These are phyloP conservation scores for Pelecanus crispus DNA, from an alignment of 2,113 vertebrate species.

Conservation along the genomic window DNA sequence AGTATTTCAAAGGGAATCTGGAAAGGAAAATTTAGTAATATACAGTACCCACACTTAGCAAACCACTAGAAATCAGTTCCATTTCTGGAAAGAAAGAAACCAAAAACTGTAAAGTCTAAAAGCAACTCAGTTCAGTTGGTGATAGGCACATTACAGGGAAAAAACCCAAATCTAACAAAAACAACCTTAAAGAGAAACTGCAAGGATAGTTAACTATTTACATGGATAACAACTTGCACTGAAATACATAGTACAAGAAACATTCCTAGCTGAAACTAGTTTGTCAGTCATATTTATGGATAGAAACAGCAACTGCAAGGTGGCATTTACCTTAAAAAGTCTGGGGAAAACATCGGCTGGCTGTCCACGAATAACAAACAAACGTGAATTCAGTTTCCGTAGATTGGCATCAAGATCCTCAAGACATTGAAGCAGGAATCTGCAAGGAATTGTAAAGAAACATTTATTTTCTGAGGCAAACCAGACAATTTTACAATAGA, in stretches of 20 bases:
- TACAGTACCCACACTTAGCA: neutral
- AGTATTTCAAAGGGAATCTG: neutral
- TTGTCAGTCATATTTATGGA: neutral
- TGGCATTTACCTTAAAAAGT: slow-evolving; percentile 86
- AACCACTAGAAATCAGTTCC: neutral
- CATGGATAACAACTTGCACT: neutral
- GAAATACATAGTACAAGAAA: neutral
- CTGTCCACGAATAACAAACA: slow-evolving; percentile 95
- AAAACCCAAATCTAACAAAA: neutral
- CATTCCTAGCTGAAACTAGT: neutral
- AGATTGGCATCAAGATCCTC: slow-evolving; percentile 93
- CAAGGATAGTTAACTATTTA: neutral
- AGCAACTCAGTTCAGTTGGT: neutral
- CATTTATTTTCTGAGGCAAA: neutral
- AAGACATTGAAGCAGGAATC: slow-evolving; percentile 92
- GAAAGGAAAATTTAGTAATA: neutral
- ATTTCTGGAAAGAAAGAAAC: neutral
- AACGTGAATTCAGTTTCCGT: slow-evolving; percentile 89
- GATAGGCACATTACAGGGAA: neutral
- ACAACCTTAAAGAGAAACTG: neutral
- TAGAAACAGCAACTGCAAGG: neutral
- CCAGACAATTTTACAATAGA: neutral
- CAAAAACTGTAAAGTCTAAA: neutral
- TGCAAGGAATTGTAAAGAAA: slow-evolving; percentile 43
- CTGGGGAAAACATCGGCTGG: slow-evolving; percentile 95